These are phyloP conservation scores for Potorous gilbertii DNA, from an alignment of 2,797 vertebrate genomes.

Conservation along the genomic window DNA sequence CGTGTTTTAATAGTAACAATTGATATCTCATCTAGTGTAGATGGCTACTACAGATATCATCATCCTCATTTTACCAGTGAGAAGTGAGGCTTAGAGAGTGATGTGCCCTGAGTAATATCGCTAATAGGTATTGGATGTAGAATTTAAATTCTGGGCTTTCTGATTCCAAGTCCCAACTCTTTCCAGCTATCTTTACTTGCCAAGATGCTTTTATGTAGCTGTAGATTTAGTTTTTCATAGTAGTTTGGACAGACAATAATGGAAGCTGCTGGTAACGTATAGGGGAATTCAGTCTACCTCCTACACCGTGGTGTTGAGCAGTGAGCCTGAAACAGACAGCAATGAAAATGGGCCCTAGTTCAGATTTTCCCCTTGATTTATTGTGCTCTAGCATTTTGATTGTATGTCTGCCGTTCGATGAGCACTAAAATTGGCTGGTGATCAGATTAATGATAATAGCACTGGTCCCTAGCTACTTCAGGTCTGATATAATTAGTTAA, in stretches of 20 bases:
- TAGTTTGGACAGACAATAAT: constrained; percentile 31
- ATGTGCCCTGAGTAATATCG: neutral
- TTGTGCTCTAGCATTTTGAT: neutral
- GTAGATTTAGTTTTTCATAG: neutral
- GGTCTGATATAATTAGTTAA: constrained; percentile 31
- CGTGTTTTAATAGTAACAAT: neutral
- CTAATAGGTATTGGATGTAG: neutral
- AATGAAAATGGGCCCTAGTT: constrained; percentile 33
- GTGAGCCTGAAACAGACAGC: constrained; percentile 47
- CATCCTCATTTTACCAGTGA: neutral
- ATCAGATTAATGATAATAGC: constrained; percentile 25
- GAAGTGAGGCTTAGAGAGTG: neutral
- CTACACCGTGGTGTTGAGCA: constrained; percentile 20
- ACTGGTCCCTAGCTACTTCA: constrained; percentile 38
- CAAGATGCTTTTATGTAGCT: constrained; percentile 24
- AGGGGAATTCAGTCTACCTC: constrained; percentile 39
- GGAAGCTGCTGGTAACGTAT: constrained; percentile 26
- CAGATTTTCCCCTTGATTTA: constrained; percentile 16
- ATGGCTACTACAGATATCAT: neutral
- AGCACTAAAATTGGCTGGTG: constrained; percentile 39
- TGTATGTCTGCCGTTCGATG: neutral
- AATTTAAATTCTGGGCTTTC: neutral
- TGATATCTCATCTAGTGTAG: neutral
- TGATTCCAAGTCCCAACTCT: neutral
- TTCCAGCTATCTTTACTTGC: neutral